Evolutionary conservation across 2,888 invertebrate genomes (phyloP).

Genomic region (Dicranocentrus wangi): DNA sequence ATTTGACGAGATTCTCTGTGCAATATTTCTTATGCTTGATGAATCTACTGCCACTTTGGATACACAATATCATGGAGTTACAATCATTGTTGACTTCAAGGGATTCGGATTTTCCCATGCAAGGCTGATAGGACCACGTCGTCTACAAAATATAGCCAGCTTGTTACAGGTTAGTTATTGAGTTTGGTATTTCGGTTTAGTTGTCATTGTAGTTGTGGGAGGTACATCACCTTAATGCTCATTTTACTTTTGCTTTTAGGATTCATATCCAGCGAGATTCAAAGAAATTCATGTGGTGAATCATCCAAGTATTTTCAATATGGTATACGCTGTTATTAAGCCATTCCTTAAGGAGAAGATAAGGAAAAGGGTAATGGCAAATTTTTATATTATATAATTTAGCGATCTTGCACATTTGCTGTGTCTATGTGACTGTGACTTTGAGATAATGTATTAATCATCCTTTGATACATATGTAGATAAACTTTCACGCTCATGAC

Average conservation of each 20-base stretch:
- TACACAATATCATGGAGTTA: conserved; percentile 75
- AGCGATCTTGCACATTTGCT: too few relatives aligned
- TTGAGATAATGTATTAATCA: too few relatives aligned
- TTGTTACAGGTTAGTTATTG: conserved; percentile 74
- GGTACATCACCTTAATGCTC: not conserved
- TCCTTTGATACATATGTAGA: too few relatives aligned
- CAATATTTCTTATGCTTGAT: conserved; percentile 74
- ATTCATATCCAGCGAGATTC: conserved; percentile 65
- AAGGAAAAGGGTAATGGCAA: conserved; percentile 68
- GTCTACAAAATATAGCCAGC: conserved; percentile 74
- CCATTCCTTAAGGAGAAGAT: conserved; percentile 69
- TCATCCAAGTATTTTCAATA: conserved; percentile 68
- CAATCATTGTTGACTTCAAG: conserved; percentile 76
- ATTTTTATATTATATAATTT: too few relatives aligned
- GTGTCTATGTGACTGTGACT: too few relatives aligned
- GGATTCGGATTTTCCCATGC: conserved; percentile 75
- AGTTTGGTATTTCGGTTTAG: too few relatives aligned
- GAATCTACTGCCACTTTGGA: conserved; percentile 75
- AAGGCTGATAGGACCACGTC: conserved; percentile 74
- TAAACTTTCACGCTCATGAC: conserved; percentile 69
- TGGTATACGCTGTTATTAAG: conserved; percentile 65
- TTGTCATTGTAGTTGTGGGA: too few relatives aligned
- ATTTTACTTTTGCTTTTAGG: conserved; percentile 25
- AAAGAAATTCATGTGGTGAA: conserved; percentile 68
- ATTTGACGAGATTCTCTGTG: conserved; percentile 75